phyloP scores from a whole-genome alignment of 2,888 invertebrate species.

The Stenurella melanura region DNA sequence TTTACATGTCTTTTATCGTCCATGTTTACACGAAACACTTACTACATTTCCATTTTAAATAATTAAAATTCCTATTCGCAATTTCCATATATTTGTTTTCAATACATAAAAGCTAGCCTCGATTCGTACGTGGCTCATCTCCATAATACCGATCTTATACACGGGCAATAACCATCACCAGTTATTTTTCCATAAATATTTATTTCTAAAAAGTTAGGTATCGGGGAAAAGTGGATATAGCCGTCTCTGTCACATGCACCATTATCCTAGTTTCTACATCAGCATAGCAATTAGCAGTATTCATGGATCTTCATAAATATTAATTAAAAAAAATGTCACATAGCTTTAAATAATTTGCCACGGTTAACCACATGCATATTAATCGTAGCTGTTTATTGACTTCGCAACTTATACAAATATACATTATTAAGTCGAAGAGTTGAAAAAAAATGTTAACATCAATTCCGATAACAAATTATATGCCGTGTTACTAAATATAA shows the following conservation, averaged over 20 bases:
- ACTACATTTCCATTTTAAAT: conserved; percentile 45
- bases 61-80: conserved; percentile 47
- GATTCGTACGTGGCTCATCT: not conserved
- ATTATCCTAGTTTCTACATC: conserved; percentile 11
- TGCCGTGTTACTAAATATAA: no score
- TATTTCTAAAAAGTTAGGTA: not conserved
- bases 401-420: no score
- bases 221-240: conserved; percentile 8
- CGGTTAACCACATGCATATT: not conserved
- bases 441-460: no score
- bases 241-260: conserved; percentile 6
- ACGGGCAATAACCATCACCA: not conserved
- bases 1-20: conserved; percentile 58
- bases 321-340: conserved; percentile 4
- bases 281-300: conserved; percentile 26
- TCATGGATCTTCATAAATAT: conserved; percentile 26
- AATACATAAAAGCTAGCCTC: not conserved
- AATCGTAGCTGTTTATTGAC: not conserved
- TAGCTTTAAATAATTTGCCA: conserved; percentile 2
- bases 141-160: conserved; percentile 3
- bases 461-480: no score
- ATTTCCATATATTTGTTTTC: conserved; percentile 34
- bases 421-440: no score
- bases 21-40: conserved; percentile 25
- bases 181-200: conserved; percentile 12